Conservation (phyloP, 2,113 vertebrate genomes). For the Pachycephala philippinensis region DNA sequence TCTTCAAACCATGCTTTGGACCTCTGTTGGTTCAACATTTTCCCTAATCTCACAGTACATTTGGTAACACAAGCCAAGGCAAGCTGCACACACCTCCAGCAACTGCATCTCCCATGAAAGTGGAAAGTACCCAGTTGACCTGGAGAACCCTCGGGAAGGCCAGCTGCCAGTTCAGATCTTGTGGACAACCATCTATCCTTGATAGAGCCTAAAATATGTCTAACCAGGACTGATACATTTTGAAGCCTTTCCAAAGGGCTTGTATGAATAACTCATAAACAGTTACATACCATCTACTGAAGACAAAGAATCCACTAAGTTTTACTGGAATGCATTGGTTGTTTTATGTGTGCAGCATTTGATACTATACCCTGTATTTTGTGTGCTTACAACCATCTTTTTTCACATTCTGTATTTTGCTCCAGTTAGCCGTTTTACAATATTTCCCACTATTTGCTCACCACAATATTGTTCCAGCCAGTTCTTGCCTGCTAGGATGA, state of each 20-base stretch:
- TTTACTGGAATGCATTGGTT: not conserved
- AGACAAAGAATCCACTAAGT: not conserved
- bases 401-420: not conserved
- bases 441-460: not conserved
- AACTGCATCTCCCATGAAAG: not conserved
- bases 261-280: not conserved
- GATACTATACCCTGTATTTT: not conserved
- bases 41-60: rapidly evolving
- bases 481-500: not conserved
- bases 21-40: not conserved
- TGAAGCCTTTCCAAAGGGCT: not conserved
- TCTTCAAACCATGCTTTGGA: not conserved
- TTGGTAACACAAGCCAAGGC: not conserved
- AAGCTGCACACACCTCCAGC: not conserved
- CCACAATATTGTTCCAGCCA: not conserved
- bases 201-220: not conserved
- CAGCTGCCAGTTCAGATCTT: not conserved
- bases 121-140: not conserved
- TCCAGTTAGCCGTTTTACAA: not conserved
- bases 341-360: not conserved
- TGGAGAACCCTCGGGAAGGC: not conserved
- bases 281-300: not conserved
- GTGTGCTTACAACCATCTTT: not conserved
- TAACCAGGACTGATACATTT: not conserved
- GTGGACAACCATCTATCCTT: not conserved